A percentile compares a stretch with the other conserved stretches of the same genome.
Evolutionary conservation across 2,888 invertebrate genomes (phyloP).

Genomic region (Limnephilus rhombicus): DNA sequence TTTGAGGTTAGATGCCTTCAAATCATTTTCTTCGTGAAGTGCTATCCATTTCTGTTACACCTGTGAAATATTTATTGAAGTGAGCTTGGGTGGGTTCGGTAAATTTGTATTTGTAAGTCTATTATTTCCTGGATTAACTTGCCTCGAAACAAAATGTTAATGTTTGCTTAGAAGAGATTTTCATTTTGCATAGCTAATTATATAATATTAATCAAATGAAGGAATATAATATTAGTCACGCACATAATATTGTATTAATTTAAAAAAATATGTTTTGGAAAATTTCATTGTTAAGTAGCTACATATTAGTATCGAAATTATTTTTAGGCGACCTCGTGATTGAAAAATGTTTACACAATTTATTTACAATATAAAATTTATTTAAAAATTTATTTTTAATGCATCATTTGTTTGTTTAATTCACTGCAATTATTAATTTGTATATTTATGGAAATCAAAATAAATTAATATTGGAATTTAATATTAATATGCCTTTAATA

Average conservation of each 20-base stretch:
- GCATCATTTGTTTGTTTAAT: not conserved
- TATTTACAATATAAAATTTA: not conserved
- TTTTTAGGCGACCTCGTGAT: not conserved
- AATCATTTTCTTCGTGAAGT: not conserved
- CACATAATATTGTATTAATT: not conserved
- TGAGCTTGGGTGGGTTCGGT: not conserved
- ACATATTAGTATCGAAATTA: not conserved
- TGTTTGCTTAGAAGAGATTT: not conserved
- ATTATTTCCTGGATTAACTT: not conserved
- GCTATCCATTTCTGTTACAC: not conserved
- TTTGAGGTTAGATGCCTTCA: not conserved
- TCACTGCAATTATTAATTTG: not conserved
- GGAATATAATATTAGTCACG: not conserved
- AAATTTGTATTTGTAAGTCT: not conserved
- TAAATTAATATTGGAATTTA: not conserved
- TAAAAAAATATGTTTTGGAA: not conserved
- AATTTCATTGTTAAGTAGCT: not conserved
- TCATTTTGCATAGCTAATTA: not conserved
- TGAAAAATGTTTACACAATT: not conserved
- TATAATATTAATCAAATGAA: not conserved
- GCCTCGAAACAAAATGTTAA: not conserved
- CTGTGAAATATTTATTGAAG: conserved; percentile 1
- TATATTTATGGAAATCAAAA: not conserved
- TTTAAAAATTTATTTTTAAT: not conserved
- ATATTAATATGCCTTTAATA: not conserved